Conservation (phyloP, 1,140 invertebrate species). For the Zophobas morio region DNA sequence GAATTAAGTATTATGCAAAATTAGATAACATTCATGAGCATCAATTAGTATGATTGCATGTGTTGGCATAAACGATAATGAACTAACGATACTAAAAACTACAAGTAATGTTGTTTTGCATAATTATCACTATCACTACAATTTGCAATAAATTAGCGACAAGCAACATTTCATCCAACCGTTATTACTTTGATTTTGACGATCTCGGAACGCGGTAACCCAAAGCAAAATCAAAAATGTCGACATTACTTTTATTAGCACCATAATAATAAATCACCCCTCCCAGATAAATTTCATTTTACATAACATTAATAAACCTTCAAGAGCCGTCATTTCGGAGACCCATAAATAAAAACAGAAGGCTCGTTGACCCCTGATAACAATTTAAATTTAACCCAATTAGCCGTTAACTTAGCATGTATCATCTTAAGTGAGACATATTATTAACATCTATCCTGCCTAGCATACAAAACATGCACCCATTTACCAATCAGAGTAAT, state of each 20-base stretch:
- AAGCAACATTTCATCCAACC: no score
- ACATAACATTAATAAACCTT: constrained; percentile 2
- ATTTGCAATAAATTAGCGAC: no score
- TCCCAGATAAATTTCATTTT: neutral
- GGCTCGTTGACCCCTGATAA: constrained; percentile 56
- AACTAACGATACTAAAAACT: no score
- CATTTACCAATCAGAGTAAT: constrained; percentile 16
- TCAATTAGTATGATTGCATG: no score
- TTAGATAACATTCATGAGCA: no score
- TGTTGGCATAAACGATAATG: no score
- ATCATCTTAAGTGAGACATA: constrained; percentile 54
- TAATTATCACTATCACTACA: no score
- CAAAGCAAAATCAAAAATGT: no score
- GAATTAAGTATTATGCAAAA: no score
- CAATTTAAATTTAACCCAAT: constrained; percentile 56
- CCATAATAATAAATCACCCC: neutral
- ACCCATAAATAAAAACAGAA: constrained; percentile 26
- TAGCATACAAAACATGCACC: constrained; percentile 18
- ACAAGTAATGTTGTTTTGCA: no score
- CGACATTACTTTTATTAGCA: neutral
- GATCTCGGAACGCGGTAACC: no score
- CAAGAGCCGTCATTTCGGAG: neutral
- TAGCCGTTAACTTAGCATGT: constrained; percentile 45
- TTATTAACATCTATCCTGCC: constrained; percentile 39
- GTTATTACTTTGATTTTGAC: no score